Conservation (phyloP, 2,888 invertebrate species). For the Metacarcinus magister region DNA sequence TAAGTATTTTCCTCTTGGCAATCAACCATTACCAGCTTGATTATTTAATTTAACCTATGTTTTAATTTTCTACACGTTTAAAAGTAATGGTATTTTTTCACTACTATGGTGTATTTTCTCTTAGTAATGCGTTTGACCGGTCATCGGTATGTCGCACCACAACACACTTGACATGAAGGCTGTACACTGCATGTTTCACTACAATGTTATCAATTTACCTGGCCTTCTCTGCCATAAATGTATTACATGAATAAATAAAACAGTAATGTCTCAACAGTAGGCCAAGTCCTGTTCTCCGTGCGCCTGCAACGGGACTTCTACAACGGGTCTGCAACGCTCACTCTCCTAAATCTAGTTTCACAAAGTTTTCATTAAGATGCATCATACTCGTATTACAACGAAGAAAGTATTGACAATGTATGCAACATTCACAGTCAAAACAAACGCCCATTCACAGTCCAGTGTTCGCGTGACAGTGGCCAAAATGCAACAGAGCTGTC, state of each 20-base stretch:
- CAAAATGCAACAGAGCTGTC: conserved; percentile 68
- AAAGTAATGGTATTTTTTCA: not conserved
- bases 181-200: not conserved
- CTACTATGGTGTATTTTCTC: not conserved
- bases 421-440: conserved; percentile 18
- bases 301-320: conserved; percentile 74
- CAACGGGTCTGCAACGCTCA: conserved; percentile 50
- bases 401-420: not conserved
- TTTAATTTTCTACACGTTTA: not conserved
- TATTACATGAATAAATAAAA: not conserved
- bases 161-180: not conserved
- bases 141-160: not conserved
- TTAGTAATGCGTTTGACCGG: not conserved
- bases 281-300: conserved; percentile 71
- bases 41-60: not conserved
- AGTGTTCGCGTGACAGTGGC: conserved; percentile 60
- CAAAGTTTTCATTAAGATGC: conserved; percentile 9
- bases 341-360: conserved; percentile 54
- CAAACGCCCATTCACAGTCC: conserved; percentile 58
- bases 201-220: not conserved
- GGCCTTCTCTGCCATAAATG: not conserved
- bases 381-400: not conserved
- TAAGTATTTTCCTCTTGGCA: not conserved
- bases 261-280: conserved; percentile 66
- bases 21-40: not conserved